Base-by-base conservation (phyloP, 2,888 invertebrate genomes). In the Aethes cnicana region DNA sequence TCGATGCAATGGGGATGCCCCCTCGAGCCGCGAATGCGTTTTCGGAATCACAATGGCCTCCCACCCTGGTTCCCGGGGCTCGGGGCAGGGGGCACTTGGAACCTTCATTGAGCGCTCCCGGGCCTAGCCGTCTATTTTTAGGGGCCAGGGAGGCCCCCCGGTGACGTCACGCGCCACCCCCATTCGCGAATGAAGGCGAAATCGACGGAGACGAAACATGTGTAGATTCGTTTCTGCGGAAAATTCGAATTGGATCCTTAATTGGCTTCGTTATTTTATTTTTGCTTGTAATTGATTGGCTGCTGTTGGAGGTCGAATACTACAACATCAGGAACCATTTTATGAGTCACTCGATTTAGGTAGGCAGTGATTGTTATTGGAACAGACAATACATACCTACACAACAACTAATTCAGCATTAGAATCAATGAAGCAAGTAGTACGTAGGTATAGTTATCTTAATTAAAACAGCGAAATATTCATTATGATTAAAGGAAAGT, bases 61-160 rank as follows among this genome's bases (percentile, higher is more conserved):
- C 50, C 55, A 61, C 57, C 62, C 64, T n/a, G n/a, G 63, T 62
- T n/a, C n/a, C 64, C 63, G 53, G 52, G 56, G 46, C 58, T 48
- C 57, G 53, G 39, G 37, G 54, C 59, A 39, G 55, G 47, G 44
- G 50, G 59, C 18, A 43, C 48, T 48, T 41, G 54, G 54, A 53
- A 59, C 58, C 74, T 80, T 68, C 86, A 87, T 88, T 87, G 84
- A 86, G 80, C 82, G 63, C 63, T 71, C 84, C 85, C 82, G 84
- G 84, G 84, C 77, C 65, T 64, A 64, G 63, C 71, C 65, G 61
- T 81, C 87, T 88, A 87, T 87, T 88, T 86, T 81, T 86, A 85
- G 84, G 81, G 80, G 70, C 53, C 64, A 57, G 57, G 59, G 75
- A 76, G 78, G 62, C 35, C 25, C 30, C 23, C 18, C 11, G 69